A percentile compares a stretch with the other conserved stretches of the same genome.
Conservation (phyloP, 2,797 vertebrate species). For the Carcharodon carcharias region DNA sequence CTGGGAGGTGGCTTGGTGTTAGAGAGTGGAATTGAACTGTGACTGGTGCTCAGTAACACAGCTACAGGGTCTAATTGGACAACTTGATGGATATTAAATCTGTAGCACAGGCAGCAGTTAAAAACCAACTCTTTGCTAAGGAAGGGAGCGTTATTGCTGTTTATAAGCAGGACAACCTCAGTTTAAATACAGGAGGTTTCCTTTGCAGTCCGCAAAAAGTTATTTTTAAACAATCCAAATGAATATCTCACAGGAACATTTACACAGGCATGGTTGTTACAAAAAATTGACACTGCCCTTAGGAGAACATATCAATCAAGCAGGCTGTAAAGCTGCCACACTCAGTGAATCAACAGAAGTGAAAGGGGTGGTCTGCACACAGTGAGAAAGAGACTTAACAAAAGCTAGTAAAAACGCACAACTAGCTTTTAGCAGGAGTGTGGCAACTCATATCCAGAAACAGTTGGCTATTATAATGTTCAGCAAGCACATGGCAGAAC, state of each 20-base stretch:
- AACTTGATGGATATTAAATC: neutral
- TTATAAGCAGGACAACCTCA: neutral
- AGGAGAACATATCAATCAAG: neutral
- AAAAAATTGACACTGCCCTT: neutral
- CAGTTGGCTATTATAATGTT: slow-evolving; percentile 85
- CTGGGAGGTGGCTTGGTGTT: neutral
- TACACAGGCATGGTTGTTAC: neutral
- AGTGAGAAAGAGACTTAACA: neutral
- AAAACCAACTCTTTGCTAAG: neutral
- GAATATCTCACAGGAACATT: no score
- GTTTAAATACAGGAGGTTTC: neutral
- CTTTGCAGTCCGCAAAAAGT: neutral
- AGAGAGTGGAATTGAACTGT: neutral
- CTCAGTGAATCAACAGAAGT: neutral
- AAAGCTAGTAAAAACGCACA: neutral
- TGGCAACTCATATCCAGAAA: slow-evolving; percentile 60
- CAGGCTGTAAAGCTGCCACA: neutral
- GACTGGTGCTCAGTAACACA: neutral
- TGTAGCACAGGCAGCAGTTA: neutral
- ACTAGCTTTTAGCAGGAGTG: neutral
- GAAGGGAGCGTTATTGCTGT: neutral
- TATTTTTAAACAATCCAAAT: neutral
- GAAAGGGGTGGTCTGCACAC: neutral
- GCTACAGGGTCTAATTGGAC: neutral
- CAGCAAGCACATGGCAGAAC: slow-evolving; percentile 83